These are phyloP conservation scores for Stenolophus ochropezus DNA, from an alignment of 2,888 invertebrate genomes.

Conservation along the genomic window DNA sequence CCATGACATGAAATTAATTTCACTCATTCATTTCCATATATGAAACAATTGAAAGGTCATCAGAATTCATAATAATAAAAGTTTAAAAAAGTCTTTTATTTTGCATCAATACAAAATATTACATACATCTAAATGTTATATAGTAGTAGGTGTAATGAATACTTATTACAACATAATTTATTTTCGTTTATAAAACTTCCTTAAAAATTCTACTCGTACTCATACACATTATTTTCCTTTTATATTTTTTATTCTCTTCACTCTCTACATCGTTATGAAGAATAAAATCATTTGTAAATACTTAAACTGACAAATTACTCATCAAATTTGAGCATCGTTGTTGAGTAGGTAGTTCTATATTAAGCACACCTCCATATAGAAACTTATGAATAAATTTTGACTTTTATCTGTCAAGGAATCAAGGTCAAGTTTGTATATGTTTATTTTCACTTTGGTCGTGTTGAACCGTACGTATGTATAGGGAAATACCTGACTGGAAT, in stretches of 20 bases:
- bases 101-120: no score
- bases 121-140: no score
- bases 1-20: neutral
- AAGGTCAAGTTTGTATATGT: constrained; percentile 22
- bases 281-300: neutral
- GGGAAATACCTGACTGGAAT: neutral
- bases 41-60: neutral
- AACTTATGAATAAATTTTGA: constrained; percentile 21
- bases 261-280: neutral
- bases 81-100: no score
- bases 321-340: constrained; percentile 16
- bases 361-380: constrained; percentile 8
- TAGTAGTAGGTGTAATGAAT: no score
- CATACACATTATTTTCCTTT: no score
- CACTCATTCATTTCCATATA: neutral
- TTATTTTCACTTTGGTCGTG: constrained; percentile 15
- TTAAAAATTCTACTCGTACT: no score
- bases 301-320: neutral
- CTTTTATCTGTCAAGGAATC: constrained; percentile 22
- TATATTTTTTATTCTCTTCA: neutral
- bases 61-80: no score
- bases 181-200: no score
- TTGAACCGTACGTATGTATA: neutral
- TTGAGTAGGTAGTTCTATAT: constrained; percentile 27
- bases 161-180: no score